Evolutionary conservation across 2,888 invertebrate genomes (phyloP).

Genomic region (Caenorhabditis afra): DNA sequence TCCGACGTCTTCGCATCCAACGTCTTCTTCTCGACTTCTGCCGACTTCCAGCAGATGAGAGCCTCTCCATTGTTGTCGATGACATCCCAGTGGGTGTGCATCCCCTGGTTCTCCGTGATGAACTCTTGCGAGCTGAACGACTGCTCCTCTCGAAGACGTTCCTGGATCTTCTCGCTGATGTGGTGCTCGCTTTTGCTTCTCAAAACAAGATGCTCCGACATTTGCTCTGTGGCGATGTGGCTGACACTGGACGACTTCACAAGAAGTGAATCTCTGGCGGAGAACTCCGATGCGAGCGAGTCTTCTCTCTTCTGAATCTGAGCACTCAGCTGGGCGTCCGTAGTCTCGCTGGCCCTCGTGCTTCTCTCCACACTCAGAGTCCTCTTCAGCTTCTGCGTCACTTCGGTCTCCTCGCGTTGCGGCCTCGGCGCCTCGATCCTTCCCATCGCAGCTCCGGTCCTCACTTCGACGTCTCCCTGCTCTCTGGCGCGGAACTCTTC

Average conservation of each 20-base stretch:
- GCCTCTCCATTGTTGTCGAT: conserved; percentile 63
- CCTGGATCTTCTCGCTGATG: conserved; percentile 46
- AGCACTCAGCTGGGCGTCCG: conserved; percentile 43
- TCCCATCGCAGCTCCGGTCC: conserved; percentile 48
- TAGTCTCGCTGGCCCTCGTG: conserved; percentile 26
- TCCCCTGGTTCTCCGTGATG: conserved; percentile 54
- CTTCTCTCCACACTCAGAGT: conserved; percentile 53
- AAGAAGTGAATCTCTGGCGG: conserved; percentile 17
- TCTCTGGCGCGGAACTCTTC: conserved; percentile 36
- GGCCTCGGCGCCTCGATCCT: conserved; percentile 53
- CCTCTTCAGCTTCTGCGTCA: conserved; percentile 28
- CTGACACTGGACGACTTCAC: conserved; percentile 48
- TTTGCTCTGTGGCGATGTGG: conserved; percentile 29
- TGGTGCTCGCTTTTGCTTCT: conserved; percentile 57
- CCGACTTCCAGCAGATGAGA: conserved; percentile 61
- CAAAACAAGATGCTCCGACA: conserved; percentile 43
- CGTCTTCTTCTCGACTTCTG: conserved; percentile 21
- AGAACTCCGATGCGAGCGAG: conserved; percentile 37
- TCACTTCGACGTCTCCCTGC: conserved; percentile 40
- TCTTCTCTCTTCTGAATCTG: conserved; percentile 46
- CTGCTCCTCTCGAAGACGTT: conserved; percentile 28
- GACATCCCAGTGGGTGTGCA: conserved; percentile 64
- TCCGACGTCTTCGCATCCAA: conserved; percentile 44
- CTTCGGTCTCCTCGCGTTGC: conserved; percentile 48
- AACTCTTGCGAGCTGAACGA: conserved; percentile 61